These are phyloP conservation scores for Aleiodes testaceus DNA, from an alignment of 2,888 invertebrate species.

Conservation along the genomic window DNA sequence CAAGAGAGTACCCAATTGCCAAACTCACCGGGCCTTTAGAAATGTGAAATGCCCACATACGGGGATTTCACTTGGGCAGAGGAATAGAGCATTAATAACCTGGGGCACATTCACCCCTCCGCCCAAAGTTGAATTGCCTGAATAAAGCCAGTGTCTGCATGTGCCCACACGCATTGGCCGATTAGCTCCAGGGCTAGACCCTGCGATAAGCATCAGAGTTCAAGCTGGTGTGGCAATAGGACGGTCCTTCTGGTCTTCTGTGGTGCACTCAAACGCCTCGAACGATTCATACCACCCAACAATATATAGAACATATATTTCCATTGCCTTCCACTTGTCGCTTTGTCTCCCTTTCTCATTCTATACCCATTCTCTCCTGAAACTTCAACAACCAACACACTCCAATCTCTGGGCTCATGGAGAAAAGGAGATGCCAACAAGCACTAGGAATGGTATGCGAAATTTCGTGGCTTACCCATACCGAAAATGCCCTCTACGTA, in stretches of 20 bases:
- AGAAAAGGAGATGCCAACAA: slow-evolving; percentile 11
- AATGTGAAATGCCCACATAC: slow-evolving; percentile 1
- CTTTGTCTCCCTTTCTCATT: slow-evolving; percentile 11
- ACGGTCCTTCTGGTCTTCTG: slow-evolving; percentile 13
- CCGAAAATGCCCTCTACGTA: slow-evolving; percentile 24
- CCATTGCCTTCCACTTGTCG: background rate
- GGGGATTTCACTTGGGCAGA: slow-evolving; percentile 2
- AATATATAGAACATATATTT: slow-evolving; percentile 17
- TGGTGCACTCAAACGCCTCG: slow-evolving; percentile 28
- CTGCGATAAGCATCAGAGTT: slow-evolving; percentile 1
- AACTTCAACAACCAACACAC: slow-evolving; percentile 28
- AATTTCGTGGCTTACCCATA: slow-evolving; percentile 37
- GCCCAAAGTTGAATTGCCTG: slow-evolving; percentile 27
- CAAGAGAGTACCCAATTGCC: slow-evolving; percentile 13
- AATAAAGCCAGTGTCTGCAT: slow-evolving; percentile 10
- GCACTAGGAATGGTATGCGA: slow-evolving; percentile 42
- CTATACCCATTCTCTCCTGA: slow-evolving; percentile 21
- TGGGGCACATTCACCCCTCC: background rate
- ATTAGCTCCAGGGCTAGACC: slow-evolving; percentile 13
- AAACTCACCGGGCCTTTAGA: slow-evolving; percentile 22
- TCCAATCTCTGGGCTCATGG: background rate
- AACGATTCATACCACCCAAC: slow-evolving; percentile 5
- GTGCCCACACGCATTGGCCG: slow-evolving; percentile 24
- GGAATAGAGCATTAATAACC: slow-evolving; percentile 22
- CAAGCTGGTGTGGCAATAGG: slow-evolving; percentile 30